Evolutionary conservation across 2,888 invertebrate genomes (phyloP), one percentile per base, ranked within the genome.

Genomic region (Caradrina clavipalpis): DNA sequence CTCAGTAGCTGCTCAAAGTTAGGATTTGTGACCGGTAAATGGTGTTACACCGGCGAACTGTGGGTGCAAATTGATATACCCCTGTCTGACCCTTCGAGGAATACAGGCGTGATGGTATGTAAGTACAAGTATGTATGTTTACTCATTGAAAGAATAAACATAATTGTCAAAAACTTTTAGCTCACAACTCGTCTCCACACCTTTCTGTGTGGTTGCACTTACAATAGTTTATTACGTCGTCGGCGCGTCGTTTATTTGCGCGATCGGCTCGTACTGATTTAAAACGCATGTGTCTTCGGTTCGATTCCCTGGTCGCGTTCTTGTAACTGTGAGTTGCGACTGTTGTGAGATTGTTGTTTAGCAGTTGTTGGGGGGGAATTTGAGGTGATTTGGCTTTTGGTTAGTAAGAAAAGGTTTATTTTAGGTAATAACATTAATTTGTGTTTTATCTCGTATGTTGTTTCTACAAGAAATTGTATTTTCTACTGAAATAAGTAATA

Each of bases 241-340:
- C 89, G 89, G 90, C 85, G 84, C 79, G 86, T 92, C 92, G 90
- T 92, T 92, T 92, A 93, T 92, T 93, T 92, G 91, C 90, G 90
- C 91, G 92, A 92, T 92, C 92, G 91, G 87, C 87, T 87, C 87
- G 90, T 90, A 90, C 92, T 93, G 93, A 94, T 93, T 94, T 93
- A 93, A 92, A 92, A 90, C 92, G 90, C 91, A 90, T 92, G 92
- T 93, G 93, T 93, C 93, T 92, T 91, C 89, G 87, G 90, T 92
- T 92, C 92, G 92, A 92, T 90, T 91, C 92, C 88, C 85, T 84
- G 84, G 85, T 81, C 86, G 84, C 84, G 47, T 62, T 76, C 22
- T 2, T 50, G 31, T 31, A 69, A 73, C 51, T 76, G 56, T 8
- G 2, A 8, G 22, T 7, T 3, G 65, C 60, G 59, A 74, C 31